Percentiles rank a stretch among this genome's conserved stretches.
Conservation (phyloP, 2,113 vertebrate species). For the Tachysurus fulvidraco region DNA sequence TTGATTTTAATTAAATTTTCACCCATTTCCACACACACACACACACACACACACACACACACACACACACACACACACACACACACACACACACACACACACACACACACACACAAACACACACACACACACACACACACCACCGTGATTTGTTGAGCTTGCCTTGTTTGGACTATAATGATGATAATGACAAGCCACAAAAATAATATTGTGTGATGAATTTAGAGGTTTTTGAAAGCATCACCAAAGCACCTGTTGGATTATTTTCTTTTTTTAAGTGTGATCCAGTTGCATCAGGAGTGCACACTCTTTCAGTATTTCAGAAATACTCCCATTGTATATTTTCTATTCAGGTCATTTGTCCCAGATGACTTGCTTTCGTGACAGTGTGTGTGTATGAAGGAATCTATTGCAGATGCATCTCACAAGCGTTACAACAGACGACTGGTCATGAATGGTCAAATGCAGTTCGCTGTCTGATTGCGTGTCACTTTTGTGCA, state of each 20-base stretch:
- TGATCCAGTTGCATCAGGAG: constrained; percentile 26
- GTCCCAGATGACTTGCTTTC: constrained; percentile 15
- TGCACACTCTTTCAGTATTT: constrained; percentile 8
- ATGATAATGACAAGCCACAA: background rate
- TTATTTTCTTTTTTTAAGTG: background rate
- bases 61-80: background rate
- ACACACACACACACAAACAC: background rate
- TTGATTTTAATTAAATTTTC: background rate
- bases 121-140: background rate
- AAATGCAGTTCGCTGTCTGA: background rate
- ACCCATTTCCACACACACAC: background rate
- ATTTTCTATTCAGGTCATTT: constrained; percentile 39
- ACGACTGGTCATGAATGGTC: background rate
- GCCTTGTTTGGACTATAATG: background rate
- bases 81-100: background rate
- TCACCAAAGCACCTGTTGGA: background rate
- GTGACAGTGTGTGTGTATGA: background rate
- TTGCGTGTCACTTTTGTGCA: background rate
- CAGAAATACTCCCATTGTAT: background rate
- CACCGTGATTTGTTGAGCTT: background rate
- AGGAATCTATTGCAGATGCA: background rate
- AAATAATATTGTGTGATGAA: background rate
- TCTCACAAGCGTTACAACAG: background rate
- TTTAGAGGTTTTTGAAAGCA: background rate
- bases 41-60: background rate